Conservation (phyloP, 2,113 vertebrate species). For the Corythaeola cristata region DNA sequence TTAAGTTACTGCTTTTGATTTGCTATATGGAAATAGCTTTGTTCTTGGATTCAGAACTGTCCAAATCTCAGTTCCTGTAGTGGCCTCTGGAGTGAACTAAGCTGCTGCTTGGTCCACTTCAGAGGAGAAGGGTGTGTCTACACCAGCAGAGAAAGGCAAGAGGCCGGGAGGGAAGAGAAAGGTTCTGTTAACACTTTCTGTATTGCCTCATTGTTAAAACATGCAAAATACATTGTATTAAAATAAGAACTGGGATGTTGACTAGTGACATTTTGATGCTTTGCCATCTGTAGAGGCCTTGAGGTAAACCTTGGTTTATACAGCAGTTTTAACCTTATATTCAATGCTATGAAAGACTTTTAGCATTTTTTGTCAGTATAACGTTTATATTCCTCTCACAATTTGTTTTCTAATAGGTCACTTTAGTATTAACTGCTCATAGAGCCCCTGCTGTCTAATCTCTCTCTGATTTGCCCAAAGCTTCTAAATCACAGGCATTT, state of each 20-base stretch:
- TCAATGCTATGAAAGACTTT: background rate
- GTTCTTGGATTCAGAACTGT: background rate
- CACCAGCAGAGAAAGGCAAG: background rate
- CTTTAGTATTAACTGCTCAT: background rate
- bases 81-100: background rate
- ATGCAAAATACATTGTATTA: background rate
- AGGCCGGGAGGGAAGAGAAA: background rate
- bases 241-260: background rate
- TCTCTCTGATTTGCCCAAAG: background rate
- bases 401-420: background rate
- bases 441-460: background rate
- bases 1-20: background rate
- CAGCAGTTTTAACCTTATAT: background rate
- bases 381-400: background rate
- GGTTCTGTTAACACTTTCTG: background rate
- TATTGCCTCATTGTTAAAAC: background rate
- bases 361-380: background rate
- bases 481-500: background rate
- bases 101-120: accelerated
- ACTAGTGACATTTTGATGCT: background rate
- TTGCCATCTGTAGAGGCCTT: background rate
- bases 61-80: background rate
- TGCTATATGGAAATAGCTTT: background rate
- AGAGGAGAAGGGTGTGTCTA: background rate
- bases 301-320: background rate